phyloP scores from a whole-genome alignment of 1,140 invertebrate genomes.

The Bombyx mandarina region DNA sequence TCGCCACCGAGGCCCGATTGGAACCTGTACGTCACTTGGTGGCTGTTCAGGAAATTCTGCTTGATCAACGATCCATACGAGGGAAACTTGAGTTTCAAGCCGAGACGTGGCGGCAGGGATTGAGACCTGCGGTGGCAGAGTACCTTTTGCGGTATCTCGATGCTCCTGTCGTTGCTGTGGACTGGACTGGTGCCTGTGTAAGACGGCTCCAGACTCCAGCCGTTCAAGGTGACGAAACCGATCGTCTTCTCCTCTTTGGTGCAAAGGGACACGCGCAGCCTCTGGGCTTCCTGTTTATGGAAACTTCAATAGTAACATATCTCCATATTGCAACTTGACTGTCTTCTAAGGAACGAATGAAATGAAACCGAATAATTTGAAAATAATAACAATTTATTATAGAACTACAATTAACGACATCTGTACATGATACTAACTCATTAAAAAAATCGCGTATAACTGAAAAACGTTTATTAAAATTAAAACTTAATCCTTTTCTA shows the following conservation, averaged over 20 bases:
- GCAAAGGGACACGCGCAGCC: conserved; percentile 74
- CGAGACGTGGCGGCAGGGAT: conserved; percentile 85
- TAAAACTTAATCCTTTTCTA: too few relatives aligned
- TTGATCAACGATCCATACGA: conserved; percentile 67
- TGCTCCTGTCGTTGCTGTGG: conserved; percentile 70
- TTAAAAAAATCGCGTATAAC: too few relatives aligned
- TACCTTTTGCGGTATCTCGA: conserved; percentile 60
- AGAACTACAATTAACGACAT: too few relatives aligned
- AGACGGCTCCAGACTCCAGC: conserved; percentile 85
- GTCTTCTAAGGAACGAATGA: too few relatives aligned
- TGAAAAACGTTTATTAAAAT: too few relatives aligned
- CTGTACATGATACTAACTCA: too few relatives aligned
- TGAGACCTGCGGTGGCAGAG: conserved; percentile 86
- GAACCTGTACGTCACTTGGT: conserved; percentile 89
- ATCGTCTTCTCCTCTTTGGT: conserved; percentile 76
- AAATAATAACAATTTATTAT: too few relatives aligned
- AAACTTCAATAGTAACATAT: too few relatives aligned
- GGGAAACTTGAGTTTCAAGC: conserved; percentile 85
- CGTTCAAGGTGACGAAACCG: conserved; percentile 86
- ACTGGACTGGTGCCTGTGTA: conserved; percentile 80
- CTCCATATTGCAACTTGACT: too few relatives aligned
- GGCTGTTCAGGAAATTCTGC: conserved; percentile 82
- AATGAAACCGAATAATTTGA: too few relatives aligned
- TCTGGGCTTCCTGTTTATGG: conserved; percentile 67
- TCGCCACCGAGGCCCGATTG: conserved; percentile 92